Evolutionary conservation across 2,797 vertebrate species (phyloP), one percentile per base, ranked within the genome.

Genomic region (Acrossocheilus wenchowensis): DNA sequence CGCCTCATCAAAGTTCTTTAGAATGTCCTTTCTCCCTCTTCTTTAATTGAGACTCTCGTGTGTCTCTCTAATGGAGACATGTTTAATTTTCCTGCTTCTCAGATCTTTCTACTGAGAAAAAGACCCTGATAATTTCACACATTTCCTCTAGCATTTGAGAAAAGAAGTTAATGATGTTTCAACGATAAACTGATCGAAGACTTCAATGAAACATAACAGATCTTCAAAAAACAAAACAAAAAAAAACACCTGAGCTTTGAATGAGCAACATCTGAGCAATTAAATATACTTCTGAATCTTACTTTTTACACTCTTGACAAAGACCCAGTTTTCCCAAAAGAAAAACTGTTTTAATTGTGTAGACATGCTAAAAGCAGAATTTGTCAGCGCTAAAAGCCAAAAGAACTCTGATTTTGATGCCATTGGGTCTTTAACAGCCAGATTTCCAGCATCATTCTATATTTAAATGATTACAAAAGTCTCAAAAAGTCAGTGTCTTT

Each of bases 1-100:
- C 57, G 26, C 71, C 69, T 86, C 64, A 57, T 17, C 74, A 79
- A 72, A 57, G 71, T 52, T 75, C 26, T 19, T 74, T 15, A 39
- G 57, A 77, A 50, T 64, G 21, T 64, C 21, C 11, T 62, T 23
- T 75, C 39, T 45, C 41, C 41, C 8, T 64, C 15, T 45, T 21
- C 17, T 3, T 54, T 54, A 77, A 34, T 21, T 52, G 48, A 50
- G 5, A 34, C 48, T 74, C 17, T 77, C 1, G 19, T 34, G 26
- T 75, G 17, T 75, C 48, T 50, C 45, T 30, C 15, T 19, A 74
- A 50, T 30, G 14, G n/a, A 64, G 60, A 64, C n/a, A 17, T 34
- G 62, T 30, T 64, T 64, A 30, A 34, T 30, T 15, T 17, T 30
- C 15, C 26, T 34, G 62, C 62, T 36, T 26, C 10, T 26, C 57